These are phyloP conservation scores for Sebastes minor DNA, from an alignment of 2,797 vertebrate species.

Conservation along the genomic window DNA sequence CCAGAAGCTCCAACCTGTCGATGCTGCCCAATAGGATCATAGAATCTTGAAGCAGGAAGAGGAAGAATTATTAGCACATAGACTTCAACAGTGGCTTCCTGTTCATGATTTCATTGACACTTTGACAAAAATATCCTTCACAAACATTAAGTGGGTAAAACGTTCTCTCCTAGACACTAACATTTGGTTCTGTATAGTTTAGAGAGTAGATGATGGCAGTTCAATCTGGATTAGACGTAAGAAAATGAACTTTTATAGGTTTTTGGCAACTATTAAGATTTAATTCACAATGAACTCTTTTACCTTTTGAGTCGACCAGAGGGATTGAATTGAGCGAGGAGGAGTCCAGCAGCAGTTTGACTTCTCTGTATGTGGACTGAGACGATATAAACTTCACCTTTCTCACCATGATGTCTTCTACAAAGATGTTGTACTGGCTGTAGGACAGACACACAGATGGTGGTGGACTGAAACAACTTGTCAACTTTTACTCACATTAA, in stretches of 20 bases:
- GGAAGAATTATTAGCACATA: background rate
- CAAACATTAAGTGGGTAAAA: background rate
- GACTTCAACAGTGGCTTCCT: background rate
- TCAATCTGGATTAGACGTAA: background rate
- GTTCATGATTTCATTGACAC: background rate
- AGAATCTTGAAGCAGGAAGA: slow-evolving; percentile 80
- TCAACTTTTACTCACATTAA: background rate
- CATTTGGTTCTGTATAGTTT: background rate
- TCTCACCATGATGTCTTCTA: slow-evolving; percentile 96
- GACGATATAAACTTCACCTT: slow-evolving; percentile 91
- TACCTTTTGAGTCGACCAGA: slow-evolving; percentile 92
- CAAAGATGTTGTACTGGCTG: slow-evolving; percentile 96
- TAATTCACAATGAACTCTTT: accelerated
- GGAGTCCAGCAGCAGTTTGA: slow-evolving; percentile 84
- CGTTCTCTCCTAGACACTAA: background rate
- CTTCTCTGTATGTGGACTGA: slow-evolving; percentile 88
- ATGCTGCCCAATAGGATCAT: slow-evolving; percentile 95
- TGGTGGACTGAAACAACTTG: background rate
- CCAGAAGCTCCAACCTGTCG: slow-evolving; percentile 89
- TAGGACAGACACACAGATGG: slow-evolving; percentile 6
- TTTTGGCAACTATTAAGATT: background rate
- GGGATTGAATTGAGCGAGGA: slow-evolving; percentile 89
- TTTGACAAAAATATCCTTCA: background rate
- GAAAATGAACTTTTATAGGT: too few species aligned
- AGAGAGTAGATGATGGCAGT: background rate